Percentiles rank a stretch among this genome's conserved stretches.
Conservation (phyloP, 1,140 invertebrate species). For the Pemphigus obesinymphae region DNA sequence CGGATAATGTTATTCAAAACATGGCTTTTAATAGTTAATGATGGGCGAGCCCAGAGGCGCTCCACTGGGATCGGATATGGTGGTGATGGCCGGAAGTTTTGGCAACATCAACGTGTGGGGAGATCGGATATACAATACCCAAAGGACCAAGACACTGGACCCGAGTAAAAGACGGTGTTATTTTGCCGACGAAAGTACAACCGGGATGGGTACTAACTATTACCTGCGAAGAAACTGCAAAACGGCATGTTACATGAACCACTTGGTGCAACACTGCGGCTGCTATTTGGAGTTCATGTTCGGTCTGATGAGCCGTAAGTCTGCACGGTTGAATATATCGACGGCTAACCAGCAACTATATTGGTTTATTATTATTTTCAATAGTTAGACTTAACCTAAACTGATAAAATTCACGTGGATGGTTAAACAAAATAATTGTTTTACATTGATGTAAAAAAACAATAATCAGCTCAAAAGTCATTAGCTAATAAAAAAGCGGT, state of each 20-base stretch:
- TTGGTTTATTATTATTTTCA: no score
- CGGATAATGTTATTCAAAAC: neutral
- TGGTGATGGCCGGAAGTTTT: slow-evolving; percentile 40
- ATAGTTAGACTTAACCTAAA: no score
- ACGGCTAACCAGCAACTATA: no score
- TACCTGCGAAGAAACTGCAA: slow-evolving; percentile 46
- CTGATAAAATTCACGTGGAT: no score
- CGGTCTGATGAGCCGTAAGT: neutral
- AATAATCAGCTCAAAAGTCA: no score
- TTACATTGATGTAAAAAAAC: no score
- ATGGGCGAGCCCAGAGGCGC: slow-evolving; percentile 45
- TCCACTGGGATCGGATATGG: slow-evolving; percentile 42
- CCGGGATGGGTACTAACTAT: slow-evolving; percentile 24
- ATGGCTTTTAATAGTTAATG: slow-evolving; percentile 40
- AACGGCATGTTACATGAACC: slow-evolving; percentile 44
- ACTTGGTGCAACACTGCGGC: slow-evolving; percentile 45
- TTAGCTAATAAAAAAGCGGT: no score
- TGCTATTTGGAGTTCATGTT: slow-evolving; percentile 48
- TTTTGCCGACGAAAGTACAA: slow-evolving; percentile 43
- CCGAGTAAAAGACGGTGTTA: slow-evolving; percentile 43
- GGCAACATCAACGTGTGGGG: slow-evolving; percentile 44
- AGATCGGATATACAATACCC: slow-evolving; percentile 42
- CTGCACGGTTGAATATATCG: no score
- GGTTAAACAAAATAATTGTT: no score
- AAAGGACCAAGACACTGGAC: slow-evolving; percentile 36